Base-by-base conservation (phyloP, 1,140 invertebrate species). In the Parasteatoda tepidariorum region DNA sequence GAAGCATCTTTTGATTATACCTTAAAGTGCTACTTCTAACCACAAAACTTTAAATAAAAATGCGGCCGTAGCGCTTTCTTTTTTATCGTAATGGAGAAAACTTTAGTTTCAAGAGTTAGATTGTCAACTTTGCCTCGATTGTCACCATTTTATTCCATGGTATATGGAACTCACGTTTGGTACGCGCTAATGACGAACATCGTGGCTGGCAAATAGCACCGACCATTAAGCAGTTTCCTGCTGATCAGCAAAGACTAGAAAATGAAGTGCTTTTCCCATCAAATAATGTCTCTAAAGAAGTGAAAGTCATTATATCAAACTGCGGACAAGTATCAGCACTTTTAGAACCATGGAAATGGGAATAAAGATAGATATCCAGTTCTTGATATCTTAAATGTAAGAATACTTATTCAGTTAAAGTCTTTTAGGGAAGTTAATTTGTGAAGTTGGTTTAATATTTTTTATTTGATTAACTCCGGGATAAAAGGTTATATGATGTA, bases 141-240 rank as follows among this genome's bases (percentile, higher is more conserved):
- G 61, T 66, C 31, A 31, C n/a, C 22, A 31, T 61, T 57, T 55
- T 78, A 9, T 48, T 6, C 71, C 28, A 62, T 22, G 34, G 74
- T 78, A 54, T 66, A 78, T 78, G 74, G 61, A n/a, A 38, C 62
- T 64, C 74, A 78, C 74, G 74, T 78, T 78, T 78, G 74, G 61
- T 61, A 78, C 62, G 34, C 61, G 18, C 74, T 78, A 78, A 78
- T 78, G 74, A 78, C 61, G 74, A 64, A 59, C 64, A 66, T 61
- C 64, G 30, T 9, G 74, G 55, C 24, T 78, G 57, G 61, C 74
- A 78, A 78, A 78, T 78, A 61, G 74, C 15, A 28, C 26, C 41
- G 59, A 5, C 74, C 74, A 78, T 78, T 78, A 78, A 26, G 9
- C 31, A 26, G 61, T 24, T 75, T 78, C 74, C 62, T 78, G 34